Evolutionary conservation across 1,140 invertebrate species (phyloP).

Genomic region (Odontomachus brunneus): DNA sequence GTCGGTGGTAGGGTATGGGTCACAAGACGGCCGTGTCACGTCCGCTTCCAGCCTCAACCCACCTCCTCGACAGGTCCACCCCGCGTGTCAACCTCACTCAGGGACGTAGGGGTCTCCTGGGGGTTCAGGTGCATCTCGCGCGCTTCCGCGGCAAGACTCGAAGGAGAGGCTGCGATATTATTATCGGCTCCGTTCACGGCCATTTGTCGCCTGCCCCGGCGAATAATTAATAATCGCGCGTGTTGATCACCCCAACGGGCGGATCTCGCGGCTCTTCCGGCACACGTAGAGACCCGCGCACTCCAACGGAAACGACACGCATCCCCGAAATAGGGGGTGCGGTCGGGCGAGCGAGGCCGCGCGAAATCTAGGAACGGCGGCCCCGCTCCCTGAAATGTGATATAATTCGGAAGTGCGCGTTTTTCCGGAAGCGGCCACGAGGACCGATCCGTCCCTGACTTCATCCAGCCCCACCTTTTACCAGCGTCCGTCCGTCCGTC

Average conservation of each 20-base stretch:
- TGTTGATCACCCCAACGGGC: neutral
- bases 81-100: conserved; percentile 78
- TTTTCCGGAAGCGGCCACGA: conserved; percentile 48
- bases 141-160: conserved; percentile 21
- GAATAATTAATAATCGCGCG: neutral
- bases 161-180: conserved; percentile 1
- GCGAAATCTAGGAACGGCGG: no score
- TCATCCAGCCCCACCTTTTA: conserved; percentile 58
- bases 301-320: no score
- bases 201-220: neutral
- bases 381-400: no score
- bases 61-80: conserved; percentile 77
- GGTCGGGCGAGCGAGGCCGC: neutral
- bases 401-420: conserved; percentile 17
- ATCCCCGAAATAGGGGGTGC: neutral
- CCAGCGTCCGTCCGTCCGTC: conserved; percentile 62
- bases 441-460: conserved; percentile 59
- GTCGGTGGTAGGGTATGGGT: conserved; percentile 76
- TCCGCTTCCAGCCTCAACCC: conserved; percentile 81
- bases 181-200: neutral
- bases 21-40: conserved; percentile 84
- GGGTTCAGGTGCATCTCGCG: conserved; percentile 59
- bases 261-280: no score
- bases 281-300: no score
- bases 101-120: conserved; percentile 68